Evolutionary conservation across 2,888 invertebrate species (phyloP), one percentile per base, ranked within the genome.

Genomic region (Helobdella robusta): DNA sequence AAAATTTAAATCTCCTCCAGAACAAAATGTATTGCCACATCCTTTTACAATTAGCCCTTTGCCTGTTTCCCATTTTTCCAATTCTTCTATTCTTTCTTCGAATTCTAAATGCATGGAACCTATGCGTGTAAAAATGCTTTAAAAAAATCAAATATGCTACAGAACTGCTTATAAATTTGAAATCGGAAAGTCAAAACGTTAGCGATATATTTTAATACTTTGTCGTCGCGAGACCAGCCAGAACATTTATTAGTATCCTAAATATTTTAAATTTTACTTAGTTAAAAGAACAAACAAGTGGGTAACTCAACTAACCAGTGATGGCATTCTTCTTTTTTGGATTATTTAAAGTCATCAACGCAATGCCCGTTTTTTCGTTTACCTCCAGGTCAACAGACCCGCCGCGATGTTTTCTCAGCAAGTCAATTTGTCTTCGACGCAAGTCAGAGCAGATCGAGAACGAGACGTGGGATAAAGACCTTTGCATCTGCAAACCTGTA

Each of bases 31-130:
- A 8, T 77, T 75, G 2, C 76, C 79, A 1, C 74, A 73, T 0
- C 82, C 82, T 66, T 76, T 73, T 3, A 84, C 64, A n/a, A 84
- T 73, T 8, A 83, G 68, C 5, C 80, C 82, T 75, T 80, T 81
- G 76, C 73, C 80, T 0, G 68, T 64, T 2, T 73, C 65, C 83
- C 83, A 83, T 0, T 72, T 67, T 71, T 82, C 80, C 35, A 84
- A 72, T n/a, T 77, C 74, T 4, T 69, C 66, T 0, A 83, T 75
- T 32, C 76, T 74, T 44, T 81, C 76, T 35, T 74, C 73, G n/a
- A 84, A 72, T 46, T 83, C 79, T 8, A 78, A 76, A 81, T 84
- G 83, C 83, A 84, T 84, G 56, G 74, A 76, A 5, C 82, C 83
- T 83, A 69, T 6, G 75, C 72, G 62, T 64, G 52, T 60, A 59